Conservation (phyloP, 2,797 vertebrate species). For the Decapterus maruadsi region DNA sequence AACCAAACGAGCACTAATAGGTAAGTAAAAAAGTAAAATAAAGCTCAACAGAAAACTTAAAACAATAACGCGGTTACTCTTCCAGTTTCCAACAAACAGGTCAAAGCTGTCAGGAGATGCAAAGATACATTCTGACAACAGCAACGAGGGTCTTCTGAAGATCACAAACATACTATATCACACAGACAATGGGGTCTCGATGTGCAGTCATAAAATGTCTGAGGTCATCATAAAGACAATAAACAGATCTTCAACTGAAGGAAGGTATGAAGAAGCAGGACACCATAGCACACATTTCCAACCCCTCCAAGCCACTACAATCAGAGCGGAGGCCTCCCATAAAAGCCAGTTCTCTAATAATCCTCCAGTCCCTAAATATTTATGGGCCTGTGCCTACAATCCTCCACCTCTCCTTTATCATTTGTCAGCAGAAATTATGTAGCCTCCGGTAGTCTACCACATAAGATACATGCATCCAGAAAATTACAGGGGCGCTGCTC, state of each 20-base stretch:
- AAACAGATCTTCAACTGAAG: conserved; percentile 33
- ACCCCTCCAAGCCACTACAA: conserved; percentile 56
- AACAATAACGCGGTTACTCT: not conserved
- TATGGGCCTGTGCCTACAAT: conserved; percentile 62
- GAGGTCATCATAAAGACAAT: conserved; percentile 13
- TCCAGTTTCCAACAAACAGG: not conserved
- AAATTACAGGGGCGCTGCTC: conserved; percentile 52
- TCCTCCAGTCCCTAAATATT: conserved; percentile 76
- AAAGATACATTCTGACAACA: not conserved
- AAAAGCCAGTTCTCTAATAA: conserved; percentile 71
- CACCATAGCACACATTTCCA: conserved; percentile 32
- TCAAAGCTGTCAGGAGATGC: not conserved
- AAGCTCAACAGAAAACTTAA: not conserved
- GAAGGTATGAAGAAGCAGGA: conserved; percentile 14
- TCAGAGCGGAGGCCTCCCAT: conserved; percentile 57
- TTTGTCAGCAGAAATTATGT: conserved; percentile 77
- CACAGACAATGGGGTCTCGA: not conserved
- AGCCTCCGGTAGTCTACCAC: conserved; percentile 46
- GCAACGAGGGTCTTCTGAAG: not conserved
- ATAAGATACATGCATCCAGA: conserved; percentile 53
- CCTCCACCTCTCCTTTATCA: conserved; percentile 63
- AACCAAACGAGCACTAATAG: not conserved
- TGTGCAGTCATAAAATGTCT: not conserved
- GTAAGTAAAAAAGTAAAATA: not conserved
- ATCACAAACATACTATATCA: conserved; percentile 12